Evolutionary conservation across 1,140 invertebrate species (phyloP).

Genomic region (Sycophaga agraensis): DNA sequence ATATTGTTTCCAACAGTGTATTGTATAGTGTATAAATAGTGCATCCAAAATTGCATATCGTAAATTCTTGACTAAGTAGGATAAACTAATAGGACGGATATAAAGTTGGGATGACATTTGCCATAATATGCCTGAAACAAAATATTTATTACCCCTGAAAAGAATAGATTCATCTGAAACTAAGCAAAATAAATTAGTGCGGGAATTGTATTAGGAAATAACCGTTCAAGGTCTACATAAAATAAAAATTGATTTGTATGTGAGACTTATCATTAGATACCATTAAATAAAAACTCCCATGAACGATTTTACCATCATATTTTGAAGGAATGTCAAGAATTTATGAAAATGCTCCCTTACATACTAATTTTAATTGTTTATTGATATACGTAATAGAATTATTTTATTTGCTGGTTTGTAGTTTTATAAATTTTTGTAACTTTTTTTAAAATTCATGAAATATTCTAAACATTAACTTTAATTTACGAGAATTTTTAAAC

Average conservation of each 20-base stretch:
- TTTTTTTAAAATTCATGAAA: slow-evolving; percentile 22
- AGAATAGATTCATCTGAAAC: slow-evolving; percentile 43
- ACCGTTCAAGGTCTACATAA: slow-evolving; percentile 10
- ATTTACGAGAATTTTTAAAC: slow-evolving; percentile 10
- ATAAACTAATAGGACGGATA: too few relatives aligned
- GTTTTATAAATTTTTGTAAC: too few relatives aligned
- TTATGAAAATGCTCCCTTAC: slow-evolving; percentile 34
- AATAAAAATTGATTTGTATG: background rate
- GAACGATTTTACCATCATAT: slow-evolving; percentile 16
- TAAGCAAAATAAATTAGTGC: slow-evolving; percentile 48
- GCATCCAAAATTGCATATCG: slow-evolving; percentile 34
- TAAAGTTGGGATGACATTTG: slow-evolving; percentile 13
- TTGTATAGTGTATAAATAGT: background rate
- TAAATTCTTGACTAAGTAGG: slow-evolving; percentile 38
- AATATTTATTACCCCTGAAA: slow-evolving; percentile 48
- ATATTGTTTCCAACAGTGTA: too few relatives aligned
- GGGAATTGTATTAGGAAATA: slow-evolving; percentile 38
- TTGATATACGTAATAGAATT: too few relatives aligned
- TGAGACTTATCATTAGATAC: too few relatives aligned
- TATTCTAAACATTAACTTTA: slow-evolving; percentile 6
- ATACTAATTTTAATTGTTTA: background rate
- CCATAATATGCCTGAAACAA: slow-evolving; percentile 48
- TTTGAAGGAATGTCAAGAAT: slow-evolving; percentile 35
- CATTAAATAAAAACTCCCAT: background rate
- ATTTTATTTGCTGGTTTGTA: too few relatives aligned